Percentiles rank a stretch among this genome's conserved stretches.
These are phyloP conservation scores for Ctenicera cuprea DNA, from an alignment of 2,888 invertebrate species.

Conservation along the genomic window DNA sequence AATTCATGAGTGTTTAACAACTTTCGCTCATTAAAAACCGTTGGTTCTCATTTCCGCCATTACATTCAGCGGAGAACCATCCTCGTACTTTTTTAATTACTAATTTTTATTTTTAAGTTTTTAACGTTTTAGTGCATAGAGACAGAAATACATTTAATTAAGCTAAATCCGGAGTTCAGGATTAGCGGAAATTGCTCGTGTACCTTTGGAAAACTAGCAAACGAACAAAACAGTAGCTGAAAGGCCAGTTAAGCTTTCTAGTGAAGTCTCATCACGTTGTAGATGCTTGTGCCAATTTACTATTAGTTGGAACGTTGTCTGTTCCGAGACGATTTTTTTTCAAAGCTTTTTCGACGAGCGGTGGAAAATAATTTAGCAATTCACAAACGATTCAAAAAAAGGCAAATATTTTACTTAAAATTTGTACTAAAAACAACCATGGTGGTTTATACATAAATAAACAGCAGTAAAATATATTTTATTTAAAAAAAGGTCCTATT, in stretches of 20 bases:
- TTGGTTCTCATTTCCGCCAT: constrained; percentile 40
- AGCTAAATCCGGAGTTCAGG: too few relatives aligned
- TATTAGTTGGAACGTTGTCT: constrained; percentile 23
- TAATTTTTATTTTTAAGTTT: constrained; percentile 19
- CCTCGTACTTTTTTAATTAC: constrained; percentile 5
- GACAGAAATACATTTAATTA: too few relatives aligned
- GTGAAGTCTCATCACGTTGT: constrained; percentile 36
- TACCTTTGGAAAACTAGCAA: too few relatives aligned
- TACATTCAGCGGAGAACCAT: constrained; percentile 16
- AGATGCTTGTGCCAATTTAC: constrained; percentile 36
- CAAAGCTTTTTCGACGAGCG: background rate
- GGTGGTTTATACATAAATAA: too few relatives aligned
- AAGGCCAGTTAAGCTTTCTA: constrained; percentile 4
- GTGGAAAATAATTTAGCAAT: background rate
- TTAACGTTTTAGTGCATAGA: background rate
- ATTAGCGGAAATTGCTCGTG: too few relatives aligned
- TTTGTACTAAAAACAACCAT: too few relatives aligned
- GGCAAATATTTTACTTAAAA: too few relatives aligned
- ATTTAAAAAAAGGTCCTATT: too few relatives aligned
- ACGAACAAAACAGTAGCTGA: constrained; percentile 1
- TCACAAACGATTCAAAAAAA: background rate
- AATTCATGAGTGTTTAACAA: constrained; percentile 39
- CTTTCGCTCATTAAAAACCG: constrained; percentile 42
- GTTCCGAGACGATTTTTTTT: constrained; percentile 28
- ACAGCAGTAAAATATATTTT: too few relatives aligned